A percentile compares a stretch with the other conserved stretches of the same genome.
These are phyloP conservation scores for Atta colombica DNA, from an alignment of 1,140 invertebrate species.

Conservation along the genomic window DNA sequence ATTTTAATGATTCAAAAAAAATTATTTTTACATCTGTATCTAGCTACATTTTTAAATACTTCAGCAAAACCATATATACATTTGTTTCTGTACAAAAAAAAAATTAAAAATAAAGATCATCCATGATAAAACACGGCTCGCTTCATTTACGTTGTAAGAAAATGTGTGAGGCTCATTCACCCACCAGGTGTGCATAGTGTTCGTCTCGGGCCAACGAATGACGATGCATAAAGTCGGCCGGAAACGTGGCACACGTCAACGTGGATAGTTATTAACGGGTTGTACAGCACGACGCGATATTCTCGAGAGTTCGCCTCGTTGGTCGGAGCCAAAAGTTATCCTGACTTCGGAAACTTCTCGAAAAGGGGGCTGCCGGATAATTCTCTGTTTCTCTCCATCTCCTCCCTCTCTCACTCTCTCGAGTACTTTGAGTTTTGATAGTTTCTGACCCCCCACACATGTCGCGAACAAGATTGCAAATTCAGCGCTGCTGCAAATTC, in stretches of 20 bases:
- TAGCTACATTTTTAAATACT: no score
- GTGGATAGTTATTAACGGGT: slow-evolving; percentile 60
- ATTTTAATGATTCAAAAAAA: no score
- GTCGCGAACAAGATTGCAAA: slow-evolving; percentile 64
- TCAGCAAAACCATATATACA: no score
- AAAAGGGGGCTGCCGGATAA: slow-evolving; percentile 28
- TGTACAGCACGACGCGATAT: slow-evolving; percentile 30
- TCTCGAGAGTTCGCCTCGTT: slow-evolving; percentile 62
- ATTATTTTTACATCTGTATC: no score
- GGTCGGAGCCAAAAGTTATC: slow-evolving; percentile 58
- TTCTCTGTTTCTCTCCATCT: slow-evolving; percentile 15
- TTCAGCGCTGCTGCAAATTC: slow-evolving; percentile 45
- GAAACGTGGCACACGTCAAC: slow-evolving; percentile 39
- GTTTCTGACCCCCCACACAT: slow-evolving; percentile 12
- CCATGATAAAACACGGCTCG: not conserved
- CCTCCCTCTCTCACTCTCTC: slow-evolving; percentile 12
- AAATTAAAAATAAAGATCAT: not conserved
- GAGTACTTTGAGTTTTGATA: slow-evolving; percentile 31
- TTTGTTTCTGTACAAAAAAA: no score
- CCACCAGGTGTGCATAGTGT: slow-evolving; percentile 55
- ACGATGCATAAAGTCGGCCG: slow-evolving; percentile 57
- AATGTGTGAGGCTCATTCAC: not conserved
- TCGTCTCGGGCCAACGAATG: slow-evolving; percentile 61
- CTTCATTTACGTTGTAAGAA: not conserved
- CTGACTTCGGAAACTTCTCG: slow-evolving; percentile 53